These are phyloP conservation scores for Ophion costatus DNA, from an alignment of 2,888 invertebrate genomes.

Conservation along the genomic window DNA sequence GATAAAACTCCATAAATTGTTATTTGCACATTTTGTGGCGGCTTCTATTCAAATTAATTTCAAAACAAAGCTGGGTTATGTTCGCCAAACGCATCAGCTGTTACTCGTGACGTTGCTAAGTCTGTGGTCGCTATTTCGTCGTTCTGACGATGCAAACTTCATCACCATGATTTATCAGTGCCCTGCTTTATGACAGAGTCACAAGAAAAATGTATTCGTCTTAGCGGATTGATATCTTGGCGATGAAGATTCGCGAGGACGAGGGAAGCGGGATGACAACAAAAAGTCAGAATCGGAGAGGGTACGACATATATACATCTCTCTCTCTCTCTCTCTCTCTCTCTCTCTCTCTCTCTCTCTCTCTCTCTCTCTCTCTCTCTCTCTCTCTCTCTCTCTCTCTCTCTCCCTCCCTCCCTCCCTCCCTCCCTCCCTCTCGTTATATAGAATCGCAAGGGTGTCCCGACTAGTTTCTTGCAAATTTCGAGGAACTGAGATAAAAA, in stretches of 20 bases:
- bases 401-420: background rate
- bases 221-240: slow-evolving; percentile 20
- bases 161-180: background rate
- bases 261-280: slow-evolving; percentile 46
- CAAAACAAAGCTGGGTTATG: no score
- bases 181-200: background rate
- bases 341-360: background rate
- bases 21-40: no score
- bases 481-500: slow-evolving; percentile 83
- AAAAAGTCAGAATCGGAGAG: slow-evolving; percentile 57
- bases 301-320: background rate
- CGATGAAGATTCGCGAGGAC: slow-evolving; percentile 6
- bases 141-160: no score
- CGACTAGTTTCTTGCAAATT: slow-evolving; percentile 84
- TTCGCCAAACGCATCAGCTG: no score
- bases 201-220: slow-evolving; percentile 18
- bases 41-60: no score
- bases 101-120: no score
- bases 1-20: no score
- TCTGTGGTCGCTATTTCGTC: no score
- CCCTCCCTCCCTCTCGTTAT: slow-evolving; percentile 62
- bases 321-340: background rate
- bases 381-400: background rate
- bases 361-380: slow-evolving; percentile 43
- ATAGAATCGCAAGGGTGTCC: slow-evolving; percentile 72